These are phyloP conservation scores for Arvicanthis niloticus DNA, from an alignment of 2,113 vertebrate genomes.

Conservation along the genomic window DNA sequence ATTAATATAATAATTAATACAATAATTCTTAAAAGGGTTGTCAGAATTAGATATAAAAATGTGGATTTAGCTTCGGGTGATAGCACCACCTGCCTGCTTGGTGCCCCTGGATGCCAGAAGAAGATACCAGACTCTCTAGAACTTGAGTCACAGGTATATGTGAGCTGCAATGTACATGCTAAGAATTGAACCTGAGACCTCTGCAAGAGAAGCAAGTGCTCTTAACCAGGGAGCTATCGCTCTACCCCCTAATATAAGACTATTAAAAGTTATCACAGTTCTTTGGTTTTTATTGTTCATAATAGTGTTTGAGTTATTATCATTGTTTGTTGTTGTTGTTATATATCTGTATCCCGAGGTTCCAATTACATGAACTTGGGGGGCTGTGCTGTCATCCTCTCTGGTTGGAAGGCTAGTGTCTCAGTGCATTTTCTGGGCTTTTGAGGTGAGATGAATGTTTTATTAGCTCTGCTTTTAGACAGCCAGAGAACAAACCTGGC, in stretches of 20 bases:
- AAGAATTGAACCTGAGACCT: too few relatives aligned
- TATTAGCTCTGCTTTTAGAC: not conserved
- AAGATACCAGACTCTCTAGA: not conserved
- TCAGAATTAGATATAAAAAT: not conserved
- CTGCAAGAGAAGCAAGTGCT: too few relatives aligned
- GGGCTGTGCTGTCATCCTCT: not conserved
- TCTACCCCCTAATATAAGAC: not conserved
- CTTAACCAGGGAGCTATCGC: not conserved
- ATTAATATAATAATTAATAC: not conserved
- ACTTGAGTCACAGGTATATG: too few relatives aligned
- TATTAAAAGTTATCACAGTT: not conserved
- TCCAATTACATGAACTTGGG: not conserved
- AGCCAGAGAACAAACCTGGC: not conserved
- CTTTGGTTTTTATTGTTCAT: not conserved
- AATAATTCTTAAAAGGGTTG: not conserved
- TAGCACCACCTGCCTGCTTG: too few relatives aligned
- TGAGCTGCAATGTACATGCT: not conserved
- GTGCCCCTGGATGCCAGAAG: not conserved
- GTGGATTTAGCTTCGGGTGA: not conserved
- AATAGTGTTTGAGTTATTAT: not conserved
- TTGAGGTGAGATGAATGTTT: rapidly evolving
- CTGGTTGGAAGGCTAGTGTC: rapidly evolving
- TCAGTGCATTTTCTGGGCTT: rapidly evolving
- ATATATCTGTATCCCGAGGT: too few relatives aligned
- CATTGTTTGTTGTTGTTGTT: not conserved